Evolutionary conservation across 2,113 vertebrate genomes (phyloP).

Genomic region (Alces alces): DNA sequence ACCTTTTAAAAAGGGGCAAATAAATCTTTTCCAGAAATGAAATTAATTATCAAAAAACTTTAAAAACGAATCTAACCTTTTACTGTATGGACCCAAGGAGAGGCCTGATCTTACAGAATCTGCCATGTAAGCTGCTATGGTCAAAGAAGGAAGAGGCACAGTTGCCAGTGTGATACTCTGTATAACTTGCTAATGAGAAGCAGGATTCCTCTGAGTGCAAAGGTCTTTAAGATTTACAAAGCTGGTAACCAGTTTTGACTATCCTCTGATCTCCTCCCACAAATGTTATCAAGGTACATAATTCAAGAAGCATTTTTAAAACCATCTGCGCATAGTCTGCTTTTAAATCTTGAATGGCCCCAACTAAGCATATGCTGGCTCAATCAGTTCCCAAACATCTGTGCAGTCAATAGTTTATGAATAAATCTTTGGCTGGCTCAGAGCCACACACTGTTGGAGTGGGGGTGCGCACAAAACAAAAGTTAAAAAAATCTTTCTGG

Average conservation of each 20-base stretch:
- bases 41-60: slow-evolving; percentile 7
- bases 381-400: slow-evolving; percentile 2
- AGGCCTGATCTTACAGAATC: not conserved
- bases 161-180: not conserved
- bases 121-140: not conserved
- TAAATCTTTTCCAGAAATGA: slow-evolving; percentile 23
- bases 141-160: not conserved
- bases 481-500: slow-evolving; percentile 21
- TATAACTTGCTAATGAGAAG: not conserved
- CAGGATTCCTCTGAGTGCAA: not conserved
- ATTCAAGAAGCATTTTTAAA: slow-evolving; percentile 31
- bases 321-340: not conserved
- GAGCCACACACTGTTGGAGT: not conserved
- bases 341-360: not conserved
- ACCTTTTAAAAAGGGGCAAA: not conserved
- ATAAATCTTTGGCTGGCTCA: not conserved
- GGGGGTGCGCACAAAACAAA: not conserved
- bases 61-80: not conserved
- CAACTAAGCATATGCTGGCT: not conserved
- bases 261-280: not conserved
- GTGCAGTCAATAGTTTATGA: not conserved
- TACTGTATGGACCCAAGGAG: not conserved
- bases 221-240: slow-evolving; percentile 4
- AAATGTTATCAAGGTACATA: not conserved
- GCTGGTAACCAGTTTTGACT: not conserved